A percentile compares a stretch with the other conserved stretches of the same genome.
phyloP scores from a whole-genome alignment of 2,113 vertebrate species.

The Calonectris borealis region DNA sequence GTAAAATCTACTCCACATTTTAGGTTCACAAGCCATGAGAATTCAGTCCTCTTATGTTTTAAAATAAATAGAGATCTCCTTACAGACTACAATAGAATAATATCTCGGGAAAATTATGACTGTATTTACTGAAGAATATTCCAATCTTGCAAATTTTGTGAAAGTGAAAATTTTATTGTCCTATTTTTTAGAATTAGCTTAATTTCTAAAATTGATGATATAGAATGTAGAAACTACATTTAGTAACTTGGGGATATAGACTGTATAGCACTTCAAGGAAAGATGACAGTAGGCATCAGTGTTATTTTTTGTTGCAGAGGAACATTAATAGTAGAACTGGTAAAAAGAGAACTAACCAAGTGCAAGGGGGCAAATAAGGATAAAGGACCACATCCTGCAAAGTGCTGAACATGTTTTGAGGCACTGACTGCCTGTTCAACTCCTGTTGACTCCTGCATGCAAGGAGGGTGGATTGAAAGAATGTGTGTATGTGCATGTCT shows the following conservation, averaged over 20 bases:
- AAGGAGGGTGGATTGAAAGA: background rate
- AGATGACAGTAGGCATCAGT: background rate
- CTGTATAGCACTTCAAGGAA: background rate
- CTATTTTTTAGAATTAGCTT: background rate
- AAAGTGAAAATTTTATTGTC: background rate
- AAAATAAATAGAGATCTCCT: background rate
- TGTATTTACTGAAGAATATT: background rate
- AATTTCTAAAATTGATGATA: background rate
- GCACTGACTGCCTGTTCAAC: background rate
- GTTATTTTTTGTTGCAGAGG: background rate
- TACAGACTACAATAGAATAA: background rate
- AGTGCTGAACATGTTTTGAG: background rate
- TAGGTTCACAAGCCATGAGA: background rate
- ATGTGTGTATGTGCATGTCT: constrained; percentile 4
- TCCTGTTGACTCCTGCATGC: background rate
- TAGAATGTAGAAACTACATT: background rate
- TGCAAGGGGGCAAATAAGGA: background rate
- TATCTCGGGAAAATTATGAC: background rate
- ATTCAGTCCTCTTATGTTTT: background rate
- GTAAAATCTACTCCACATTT: background rate
- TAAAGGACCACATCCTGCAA: background rate
- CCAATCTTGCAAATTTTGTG: background rate
- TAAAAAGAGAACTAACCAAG: background rate
- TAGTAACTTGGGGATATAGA: background rate
- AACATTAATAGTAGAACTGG: background rate